Evolutionary conservation across 37 sponge, comb jelly and placozoan species (phyloP), one percentile per base, ranked within the genome.

Genomic region (Chondrilla cf. caribensis): DNA sequence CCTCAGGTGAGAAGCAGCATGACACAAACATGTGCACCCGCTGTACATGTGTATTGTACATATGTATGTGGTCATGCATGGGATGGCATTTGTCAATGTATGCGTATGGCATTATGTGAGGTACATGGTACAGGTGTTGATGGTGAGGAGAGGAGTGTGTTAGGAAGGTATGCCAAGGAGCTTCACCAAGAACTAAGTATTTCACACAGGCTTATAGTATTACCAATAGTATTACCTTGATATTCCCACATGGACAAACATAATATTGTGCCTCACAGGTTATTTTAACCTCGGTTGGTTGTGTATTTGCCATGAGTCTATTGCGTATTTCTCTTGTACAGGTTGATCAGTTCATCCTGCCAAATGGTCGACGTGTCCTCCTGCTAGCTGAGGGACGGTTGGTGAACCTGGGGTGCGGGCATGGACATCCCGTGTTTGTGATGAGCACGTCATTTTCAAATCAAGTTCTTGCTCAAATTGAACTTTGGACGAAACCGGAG

Each of bases 1-100:
- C 89, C 89, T 41, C 89, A 88, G 84, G 89, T 84, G 58, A 67
- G 68, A 2, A 31, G 60, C 57, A n/a, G n/a, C n/a, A n/a, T n/a
- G n/a, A n/a, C n/a, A n/a, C n/a, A n/a, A n/a, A n/a, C n/a, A n/a
- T n/a, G n/a, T n/a, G n/a, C n/a, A n/a, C n/a, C n/a, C n/a, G n/a
- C n/a, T n/a, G n/a, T n/a, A n/a, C n/a, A n/a, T n/a, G n/a, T n/a
- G 60, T 6, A 59, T 2, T 59, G 60, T 17, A 19, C 11, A 19
- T 54, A 17, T 17, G 17, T 18, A 38, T 15, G 11, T n/a, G 11
- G 40, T 11, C 31, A n/a, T 21, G 25, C 15, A 38, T 77, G 24
- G 15, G 54, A n/a, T 77, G 57, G 17, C 11, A 54, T 54, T 19
- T 54, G 11, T n/a, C n/a, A n/a, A n/a, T n/a, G 11, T 14, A 67